Evolutionary conservation across 2,888 invertebrate genomes (phyloP).

Genomic region (Unio delphinus): DNA sequence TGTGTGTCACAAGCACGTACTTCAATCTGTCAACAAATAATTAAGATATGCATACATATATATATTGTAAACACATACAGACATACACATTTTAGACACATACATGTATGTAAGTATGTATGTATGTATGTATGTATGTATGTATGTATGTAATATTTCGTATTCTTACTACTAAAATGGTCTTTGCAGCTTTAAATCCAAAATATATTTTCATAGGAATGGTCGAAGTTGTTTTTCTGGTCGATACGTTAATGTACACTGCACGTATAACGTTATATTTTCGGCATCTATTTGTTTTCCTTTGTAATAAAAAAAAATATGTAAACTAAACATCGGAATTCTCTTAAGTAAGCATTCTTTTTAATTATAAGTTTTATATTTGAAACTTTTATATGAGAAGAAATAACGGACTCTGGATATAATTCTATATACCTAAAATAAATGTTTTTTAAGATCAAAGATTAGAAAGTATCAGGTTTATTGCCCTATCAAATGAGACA

Average conservation of each 20-base stretch:
- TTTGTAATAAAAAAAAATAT: no score
- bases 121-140: no score
- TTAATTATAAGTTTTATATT: neutral
- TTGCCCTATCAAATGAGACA: neutral
- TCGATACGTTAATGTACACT: no score
- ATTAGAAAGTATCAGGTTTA: neutral
- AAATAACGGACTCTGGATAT: neutral
- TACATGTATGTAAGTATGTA: neutral
- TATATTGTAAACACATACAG: constrained; percentile 13
- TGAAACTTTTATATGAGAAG: neutral
- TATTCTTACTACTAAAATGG: no score
- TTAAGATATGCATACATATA: no score
- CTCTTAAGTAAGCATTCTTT: no score
- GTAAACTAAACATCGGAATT: no score
- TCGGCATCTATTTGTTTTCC: no score
- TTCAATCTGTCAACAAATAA: constrained; percentile 32
- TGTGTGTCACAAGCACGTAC: constrained; percentile 45
- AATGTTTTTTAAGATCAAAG: neutral
- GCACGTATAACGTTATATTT: no score
- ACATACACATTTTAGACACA: constrained; percentile 3
- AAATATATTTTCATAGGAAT: neutral
- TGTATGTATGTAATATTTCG: no score
- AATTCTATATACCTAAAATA: neutral
- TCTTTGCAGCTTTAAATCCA: neutral
- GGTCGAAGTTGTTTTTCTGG: no score